Conservation (phyloP, 2,888 invertebrate species). For the Eupithecia subumbrata region DNA sequence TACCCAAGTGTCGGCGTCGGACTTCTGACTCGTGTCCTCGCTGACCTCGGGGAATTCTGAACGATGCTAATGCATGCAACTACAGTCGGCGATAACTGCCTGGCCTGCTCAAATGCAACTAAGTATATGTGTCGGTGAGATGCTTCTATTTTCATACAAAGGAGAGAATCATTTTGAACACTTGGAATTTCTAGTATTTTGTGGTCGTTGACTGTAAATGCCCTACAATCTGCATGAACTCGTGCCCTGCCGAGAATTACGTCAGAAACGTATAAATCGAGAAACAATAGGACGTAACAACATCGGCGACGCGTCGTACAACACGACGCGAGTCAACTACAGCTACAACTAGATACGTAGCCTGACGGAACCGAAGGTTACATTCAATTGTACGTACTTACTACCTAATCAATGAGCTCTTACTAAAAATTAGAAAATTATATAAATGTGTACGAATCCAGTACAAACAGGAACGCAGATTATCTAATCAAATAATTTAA, state of each 20-base stretch:
- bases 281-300: constrained; percentile 43
- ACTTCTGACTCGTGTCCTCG: constrained; percentile 22
- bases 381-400: background rate
- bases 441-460: background rate
- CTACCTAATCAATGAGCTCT: background rate
- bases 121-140: background rate
- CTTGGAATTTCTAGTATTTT: background rate
- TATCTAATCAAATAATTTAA: background rate
- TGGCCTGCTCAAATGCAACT: background rate
- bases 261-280: constrained; percentile 36
- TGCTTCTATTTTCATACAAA: background rate
- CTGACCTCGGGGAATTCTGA: constrained; percentile 11
- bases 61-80: constrained; percentile 5
- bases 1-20: background rate
- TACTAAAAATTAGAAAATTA: background rate
- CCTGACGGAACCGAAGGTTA: constrained; percentile 15
- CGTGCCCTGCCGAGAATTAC: constrained; percentile 19
- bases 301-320: constrained; percentile 35
- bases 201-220: background rate
- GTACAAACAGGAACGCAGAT: background rate
- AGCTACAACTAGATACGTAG: constrained; percentile 16
- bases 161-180: background rate
- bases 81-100: constrained; percentile 12
- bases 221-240: background rate
- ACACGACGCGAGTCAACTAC: constrained; percentile 25